Evolutionary conservation across 2,888 invertebrate species (phyloP).

Genomic region (Watsonalla cultraria): DNA sequence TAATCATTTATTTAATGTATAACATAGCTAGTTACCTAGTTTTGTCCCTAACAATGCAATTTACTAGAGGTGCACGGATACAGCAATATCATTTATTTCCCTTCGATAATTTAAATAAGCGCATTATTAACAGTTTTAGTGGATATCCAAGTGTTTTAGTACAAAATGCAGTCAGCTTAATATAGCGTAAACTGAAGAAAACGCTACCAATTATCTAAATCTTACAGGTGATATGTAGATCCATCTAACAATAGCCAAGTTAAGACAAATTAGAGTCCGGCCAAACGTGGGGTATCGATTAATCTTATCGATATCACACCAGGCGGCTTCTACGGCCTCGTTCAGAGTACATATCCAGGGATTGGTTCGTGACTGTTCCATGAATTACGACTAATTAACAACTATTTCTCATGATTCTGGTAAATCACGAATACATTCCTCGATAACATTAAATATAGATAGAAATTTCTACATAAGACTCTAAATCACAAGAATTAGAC

Average conservation of each 20-base stretch:
- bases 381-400: neutral
- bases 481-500: constrained; percentile 54
- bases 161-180: constrained; percentile 45
- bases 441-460: constrained; percentile 11
- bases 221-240: constrained; percentile 35
- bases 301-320: neutral
- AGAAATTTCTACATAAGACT: constrained; percentile 40
- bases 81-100: constrained; percentile 18
- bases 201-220: constrained; percentile 15
- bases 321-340: neutral
- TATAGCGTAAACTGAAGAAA: constrained; percentile 29
- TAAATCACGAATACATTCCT: constrained; percentile 2
- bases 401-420: neutral
- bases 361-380: neutral
- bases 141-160: constrained; percentile 24
- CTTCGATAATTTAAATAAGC: constrained; percentile 6
- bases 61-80: constrained; percentile 54
- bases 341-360: neutral
- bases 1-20: constrained; percentile 29
- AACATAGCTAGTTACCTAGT: constrained; percentile 39
- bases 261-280: constrained; percentile 5
- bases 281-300: neutral
- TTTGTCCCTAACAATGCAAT: constrained; percentile 40
- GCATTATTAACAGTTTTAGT: constrained; percentile 20
- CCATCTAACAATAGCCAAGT: constrained; percentile 14